Percentiles rank a stretch among this genome's conserved stretches.
Evolutionary conservation across 2,888 invertebrate species (phyloP).

Genomic region (Phyllotreta striolata): DNA sequence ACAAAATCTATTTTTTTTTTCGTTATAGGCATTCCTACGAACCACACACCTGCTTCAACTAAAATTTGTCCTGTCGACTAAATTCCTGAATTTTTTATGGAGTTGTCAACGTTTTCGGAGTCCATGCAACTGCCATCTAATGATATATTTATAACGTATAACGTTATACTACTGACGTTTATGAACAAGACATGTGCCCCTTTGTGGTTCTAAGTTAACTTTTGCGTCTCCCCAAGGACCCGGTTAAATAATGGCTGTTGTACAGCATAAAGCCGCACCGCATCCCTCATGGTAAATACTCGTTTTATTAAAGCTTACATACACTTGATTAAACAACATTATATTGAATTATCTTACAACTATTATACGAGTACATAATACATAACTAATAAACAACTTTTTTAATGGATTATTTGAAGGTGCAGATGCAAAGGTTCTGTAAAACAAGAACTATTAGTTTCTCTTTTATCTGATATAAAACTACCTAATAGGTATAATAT

Average conservation of each 20-base stretch:
- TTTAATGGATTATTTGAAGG: too few species aligned
- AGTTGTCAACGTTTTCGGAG: conserved; percentile 7
- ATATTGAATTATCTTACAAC: too few species aligned
- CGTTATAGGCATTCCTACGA: neutral
- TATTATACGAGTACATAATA: too few species aligned
- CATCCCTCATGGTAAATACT: conserved; percentile 15
- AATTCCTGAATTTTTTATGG: conserved; percentile 17
- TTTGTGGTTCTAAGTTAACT: conserved; percentile 16
- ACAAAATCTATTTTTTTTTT: too few species aligned
- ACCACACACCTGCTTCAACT: neutral
- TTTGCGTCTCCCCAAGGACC: conserved; percentile 14
- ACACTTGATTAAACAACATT: too few species aligned
- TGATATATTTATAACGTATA: conserved; percentile 24
- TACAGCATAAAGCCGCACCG: neutral
- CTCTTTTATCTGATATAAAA: too few species aligned
- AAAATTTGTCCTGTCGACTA: conserved; percentile 7
- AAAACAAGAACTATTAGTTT: too few species aligned
- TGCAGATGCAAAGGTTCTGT: too few species aligned
- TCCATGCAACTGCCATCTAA: conserved; percentile 10
- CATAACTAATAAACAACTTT: too few species aligned
- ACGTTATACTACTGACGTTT: conserved; percentile 25
- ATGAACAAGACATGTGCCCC: conserved; percentile 27
- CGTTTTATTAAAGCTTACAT: conserved; percentile 6
- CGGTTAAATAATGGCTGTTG: conserved; percentile 16
- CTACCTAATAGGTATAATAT: too few species aligned